A percentile compares a stretch with the other conserved stretches of the same genome.
phyloP scores from a whole-genome alignment of 2,797 vertebrate genomes.

The Lepilemur ruficaudatus region DNA sequence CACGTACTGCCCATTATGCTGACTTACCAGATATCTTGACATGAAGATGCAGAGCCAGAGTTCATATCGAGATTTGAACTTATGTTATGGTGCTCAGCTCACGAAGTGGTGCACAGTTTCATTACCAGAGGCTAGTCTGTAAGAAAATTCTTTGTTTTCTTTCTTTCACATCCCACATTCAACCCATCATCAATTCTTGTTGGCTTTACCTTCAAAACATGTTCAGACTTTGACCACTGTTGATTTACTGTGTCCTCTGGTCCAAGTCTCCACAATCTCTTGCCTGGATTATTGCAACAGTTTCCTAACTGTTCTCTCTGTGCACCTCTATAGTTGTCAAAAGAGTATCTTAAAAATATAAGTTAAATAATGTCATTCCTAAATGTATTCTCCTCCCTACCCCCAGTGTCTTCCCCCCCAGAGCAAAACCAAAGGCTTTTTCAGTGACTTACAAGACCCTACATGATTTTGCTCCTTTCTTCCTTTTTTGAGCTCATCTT shows the following conservation, averaged over 20 bases:
- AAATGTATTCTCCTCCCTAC: not conserved
- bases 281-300: not conserved
- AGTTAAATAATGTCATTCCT: not conserved
- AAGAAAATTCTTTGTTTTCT: not conserved
- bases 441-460: not conserved
- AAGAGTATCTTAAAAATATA: not conserved
- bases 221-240: not conserved
- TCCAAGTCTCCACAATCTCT: not conserved
- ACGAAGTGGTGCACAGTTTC: not conserved
- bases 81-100: not conserved
- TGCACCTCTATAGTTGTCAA: not conserved
- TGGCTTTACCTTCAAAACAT: not conserved
- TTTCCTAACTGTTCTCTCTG: not conserved
- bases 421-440: not conserved
- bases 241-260: not conserved
- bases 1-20: not conserved
- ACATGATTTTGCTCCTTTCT: not conserved
- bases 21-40: not conserved
- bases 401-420: not conserved
- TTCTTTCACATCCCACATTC: not conserved
- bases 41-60: not conserved
- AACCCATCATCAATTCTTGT: not conserved
- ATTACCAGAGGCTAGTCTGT: not conserved
- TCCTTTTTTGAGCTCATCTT: not conserved
- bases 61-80: not conserved